Percentiles rank a stretch among this genome's conserved stretches.
Evolutionary conservation across 1,140 invertebrate genomes (phyloP).

Genomic region (Apis laboriosa): DNA sequence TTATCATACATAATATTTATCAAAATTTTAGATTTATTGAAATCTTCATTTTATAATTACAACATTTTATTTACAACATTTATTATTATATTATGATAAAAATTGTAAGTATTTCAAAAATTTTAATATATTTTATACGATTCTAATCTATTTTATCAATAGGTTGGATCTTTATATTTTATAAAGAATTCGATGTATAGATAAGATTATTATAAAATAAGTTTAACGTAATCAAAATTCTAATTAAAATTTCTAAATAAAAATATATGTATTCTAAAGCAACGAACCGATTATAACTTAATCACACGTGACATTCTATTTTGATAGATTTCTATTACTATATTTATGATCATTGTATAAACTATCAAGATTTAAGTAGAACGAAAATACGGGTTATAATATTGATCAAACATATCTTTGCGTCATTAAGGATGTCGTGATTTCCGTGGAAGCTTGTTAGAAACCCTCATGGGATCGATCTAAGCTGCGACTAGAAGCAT

Average conservation of each 20-base stretch:
- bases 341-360: constrained; percentile 2
- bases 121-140: neutral
- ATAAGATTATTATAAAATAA: no score
- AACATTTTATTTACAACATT: no score
- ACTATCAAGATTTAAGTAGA: constrained; percentile 37
- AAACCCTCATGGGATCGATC: constrained; percentile 25
- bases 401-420: constrained; percentile 41
- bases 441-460: neutral
- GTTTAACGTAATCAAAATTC: neutral
- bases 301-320: constrained; percentile 12
- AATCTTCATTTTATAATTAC: no score
- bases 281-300: neutral
- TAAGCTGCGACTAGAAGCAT: neutral
- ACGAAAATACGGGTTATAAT: constrained; percentile 22
- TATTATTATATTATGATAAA: no score
- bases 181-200: no score
- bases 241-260: neutral
- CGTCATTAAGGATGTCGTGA: constrained; percentile 33
- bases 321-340: neutral
- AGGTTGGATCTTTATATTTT: neutral
- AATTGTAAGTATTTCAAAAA: neutral
- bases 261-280: neutral
- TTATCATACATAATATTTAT: no score
- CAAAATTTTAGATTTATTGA: no score
- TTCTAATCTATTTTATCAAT: neutral